A percentile compares a stretch with the other conserved stretches of the same genome.
Evolutionary conservation across 2,888 invertebrate genomes (phyloP).

Genomic region (Megalurothrips usitatus): DNA sequence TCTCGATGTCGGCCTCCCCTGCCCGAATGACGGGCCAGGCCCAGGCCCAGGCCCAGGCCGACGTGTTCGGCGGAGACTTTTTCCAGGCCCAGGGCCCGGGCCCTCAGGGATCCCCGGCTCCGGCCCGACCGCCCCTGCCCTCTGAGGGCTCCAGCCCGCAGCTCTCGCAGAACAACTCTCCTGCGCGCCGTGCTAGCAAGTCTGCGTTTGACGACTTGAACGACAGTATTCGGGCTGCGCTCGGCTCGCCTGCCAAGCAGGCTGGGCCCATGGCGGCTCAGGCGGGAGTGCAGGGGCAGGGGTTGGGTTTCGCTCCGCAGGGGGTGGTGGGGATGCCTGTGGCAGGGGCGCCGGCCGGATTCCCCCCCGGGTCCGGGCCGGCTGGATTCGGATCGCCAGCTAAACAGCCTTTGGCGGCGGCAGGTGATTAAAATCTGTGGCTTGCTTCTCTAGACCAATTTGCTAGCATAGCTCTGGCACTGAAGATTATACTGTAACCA

Average conservation of each 20-base stretch:
- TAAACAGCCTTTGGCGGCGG: constrained; percentile 29
- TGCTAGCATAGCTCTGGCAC: constrained; percentile 25
- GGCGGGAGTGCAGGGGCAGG: background rate
- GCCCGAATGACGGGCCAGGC: constrained; percentile 33
- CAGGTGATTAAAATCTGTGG: constrained; percentile 42
- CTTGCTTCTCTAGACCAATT: background rate
- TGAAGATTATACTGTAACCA: background rate
- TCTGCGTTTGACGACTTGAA: constrained; percentile 66
- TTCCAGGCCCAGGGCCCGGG: constrained; percentile 38
- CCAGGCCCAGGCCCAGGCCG: constrained; percentile 39
- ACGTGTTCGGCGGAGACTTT: constrained; percentile 40
- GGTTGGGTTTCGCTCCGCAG: too few relatives aligned
- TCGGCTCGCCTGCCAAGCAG: constrained; percentile 50
- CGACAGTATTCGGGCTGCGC: constrained; percentile 62
- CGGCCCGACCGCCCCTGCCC: constrained; percentile 40
- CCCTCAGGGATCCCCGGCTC: constrained; percentile 41
- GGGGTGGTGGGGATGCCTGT: background rate
- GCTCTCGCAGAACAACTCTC: constrained; percentile 44
- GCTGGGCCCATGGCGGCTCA: background rate
- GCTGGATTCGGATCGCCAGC: constrained; percentile 15
- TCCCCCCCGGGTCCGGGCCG: background rate
- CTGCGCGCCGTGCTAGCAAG: constrained; percentile 45
- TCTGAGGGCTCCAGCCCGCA: constrained; percentile 43
- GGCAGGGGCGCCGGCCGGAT: constrained; percentile 35
- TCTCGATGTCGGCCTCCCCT: constrained; percentile 35